A percentile compares a stretch with the other conserved stretches of the same genome.
Evolutionary conservation across 2,113 vertebrate genomes (phyloP).

Genomic region (Dromas ardeola): DNA sequence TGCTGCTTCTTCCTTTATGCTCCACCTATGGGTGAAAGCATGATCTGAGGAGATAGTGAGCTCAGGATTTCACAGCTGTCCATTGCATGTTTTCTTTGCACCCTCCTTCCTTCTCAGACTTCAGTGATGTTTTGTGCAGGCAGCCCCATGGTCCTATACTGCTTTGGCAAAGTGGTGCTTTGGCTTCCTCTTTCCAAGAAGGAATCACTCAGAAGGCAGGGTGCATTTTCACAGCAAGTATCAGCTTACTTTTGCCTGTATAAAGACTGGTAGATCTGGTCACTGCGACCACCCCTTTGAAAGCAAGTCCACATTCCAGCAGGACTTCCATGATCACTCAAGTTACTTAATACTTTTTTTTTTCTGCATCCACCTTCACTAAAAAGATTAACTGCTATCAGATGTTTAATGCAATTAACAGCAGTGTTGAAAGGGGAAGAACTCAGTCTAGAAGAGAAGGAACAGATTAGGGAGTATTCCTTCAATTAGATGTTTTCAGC

Average conservation of each 20-base stretch:
- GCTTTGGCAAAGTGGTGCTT: background rate
- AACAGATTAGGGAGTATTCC: background rate
- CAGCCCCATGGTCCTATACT: background rate
- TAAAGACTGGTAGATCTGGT: background rate
- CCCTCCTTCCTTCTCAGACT: background rate
- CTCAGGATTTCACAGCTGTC: background rate
- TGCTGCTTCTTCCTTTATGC: background rate
- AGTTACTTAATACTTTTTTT: background rate
- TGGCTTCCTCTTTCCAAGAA: background rate
- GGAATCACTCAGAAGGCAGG: background rate
- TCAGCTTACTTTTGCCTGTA: background rate
- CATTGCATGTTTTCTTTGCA: background rate
- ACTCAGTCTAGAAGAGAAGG: background rate
- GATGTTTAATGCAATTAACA: constrained; percentile 1
- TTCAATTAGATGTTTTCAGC: constrained; percentile 1
- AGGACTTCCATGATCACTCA: background rate
- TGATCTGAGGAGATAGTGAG: background rate
- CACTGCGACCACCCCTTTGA: background rate
- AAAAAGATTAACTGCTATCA: constrained; percentile 3
- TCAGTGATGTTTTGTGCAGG: background rate
- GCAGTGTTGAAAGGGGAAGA: background rate
- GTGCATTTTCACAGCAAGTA: background rate
- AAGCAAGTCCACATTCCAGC: background rate
- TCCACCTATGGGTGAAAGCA: background rate
- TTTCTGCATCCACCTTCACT: background rate